A percentile compares a stretch with the other conserved stretches of the same genome.
Evolutionary conservation across 2,113 vertebrate species (phyloP).

Genomic region (Pagrus major): DNA sequence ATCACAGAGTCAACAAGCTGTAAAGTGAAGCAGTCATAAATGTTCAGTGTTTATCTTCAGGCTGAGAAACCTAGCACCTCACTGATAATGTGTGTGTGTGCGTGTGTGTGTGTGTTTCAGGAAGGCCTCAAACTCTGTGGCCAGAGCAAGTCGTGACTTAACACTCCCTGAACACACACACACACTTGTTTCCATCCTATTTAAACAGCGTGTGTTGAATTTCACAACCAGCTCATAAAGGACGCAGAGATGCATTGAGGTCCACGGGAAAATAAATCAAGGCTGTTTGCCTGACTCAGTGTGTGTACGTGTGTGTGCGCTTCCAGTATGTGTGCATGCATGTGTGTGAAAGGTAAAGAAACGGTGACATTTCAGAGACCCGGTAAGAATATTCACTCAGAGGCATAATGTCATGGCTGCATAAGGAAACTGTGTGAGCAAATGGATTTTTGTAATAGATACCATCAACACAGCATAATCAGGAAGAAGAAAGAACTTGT

Average conservation of each 20-base stretch:
- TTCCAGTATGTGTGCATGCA: conserved; percentile 45
- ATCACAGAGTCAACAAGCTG: conserved; percentile 64
- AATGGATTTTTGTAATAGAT: neutral
- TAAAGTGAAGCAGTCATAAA: conserved; percentile 66
- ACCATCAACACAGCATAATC: neutral
- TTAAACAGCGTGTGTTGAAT: conserved; percentile 84
- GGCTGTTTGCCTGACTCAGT: conserved; percentile 52
- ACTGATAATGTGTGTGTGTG: conserved; percentile 68
- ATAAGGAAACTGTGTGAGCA: conserved; percentile 71
- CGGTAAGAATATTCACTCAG: conserved; percentile 76
- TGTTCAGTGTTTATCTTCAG: conserved; percentile 67
- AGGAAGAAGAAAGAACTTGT: neutral
- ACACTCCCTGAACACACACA: conserved; percentile 48
- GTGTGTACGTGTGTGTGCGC: conserved; percentile 26
- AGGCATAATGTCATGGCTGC: conserved; percentile 81
- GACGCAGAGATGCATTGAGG: conserved; percentile 58
- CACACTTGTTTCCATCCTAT: conserved; percentile 68
- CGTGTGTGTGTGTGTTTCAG: conserved; percentile 60
- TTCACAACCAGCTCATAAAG: conserved; percentile 84
- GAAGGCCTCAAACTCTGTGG: conserved; percentile 56
- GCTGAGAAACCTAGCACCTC: conserved; percentile 69
- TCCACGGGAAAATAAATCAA: conserved; percentile 75
- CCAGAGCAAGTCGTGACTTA: conserved; percentile 71
- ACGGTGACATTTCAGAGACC: conserved; percentile 44
- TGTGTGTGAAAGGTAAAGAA: conserved; percentile 77